Percentiles rank a stretch among this genome's conserved stretches.
phyloP scores from a whole-genome alignment of 2,113 vertebrate genomes.

The Dascyllus trimaculatus region DNA sequence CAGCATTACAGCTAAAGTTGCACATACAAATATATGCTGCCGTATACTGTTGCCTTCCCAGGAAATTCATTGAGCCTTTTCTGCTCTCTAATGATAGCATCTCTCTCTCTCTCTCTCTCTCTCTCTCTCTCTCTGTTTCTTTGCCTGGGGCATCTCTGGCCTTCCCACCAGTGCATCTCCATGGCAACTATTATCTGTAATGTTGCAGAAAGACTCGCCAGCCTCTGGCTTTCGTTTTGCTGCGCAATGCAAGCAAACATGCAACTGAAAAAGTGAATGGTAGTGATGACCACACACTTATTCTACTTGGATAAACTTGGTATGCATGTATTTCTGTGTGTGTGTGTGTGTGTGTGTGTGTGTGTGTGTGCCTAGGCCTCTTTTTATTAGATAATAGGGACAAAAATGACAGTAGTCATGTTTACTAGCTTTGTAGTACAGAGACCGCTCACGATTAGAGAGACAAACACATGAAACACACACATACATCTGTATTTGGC shows the following conservation, averaged over 20 bases:
- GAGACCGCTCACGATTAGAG: too few relatives aligned
- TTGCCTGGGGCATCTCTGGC: constrained; percentile 60
- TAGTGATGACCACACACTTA: neutral
- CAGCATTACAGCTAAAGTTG: neutral
- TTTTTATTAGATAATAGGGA: too few relatives aligned
- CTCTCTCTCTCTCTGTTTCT: constrained; percentile 33
- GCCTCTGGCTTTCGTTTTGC: constrained; percentile 33
- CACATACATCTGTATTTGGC: too few relatives aligned
- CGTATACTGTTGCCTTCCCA: constrained; percentile 31
- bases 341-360: too few relatives aligned
- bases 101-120: constrained; percentile 35
- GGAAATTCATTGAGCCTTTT: constrained; percentile 62
- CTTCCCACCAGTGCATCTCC: constrained; percentile 74
- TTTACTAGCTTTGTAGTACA: too few relatives aligned
- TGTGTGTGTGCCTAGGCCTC: too few relatives aligned
- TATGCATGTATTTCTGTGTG: too few relatives aligned
- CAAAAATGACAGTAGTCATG: too few relatives aligned
- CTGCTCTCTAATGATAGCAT: constrained; percentile 53
- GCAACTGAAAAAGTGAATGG: neutral
- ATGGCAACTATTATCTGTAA: constrained; percentile 77
- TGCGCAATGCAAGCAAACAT: constrained; percentile 46
- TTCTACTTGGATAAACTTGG: neutral
- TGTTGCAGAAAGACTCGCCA: constrained; percentile 66
- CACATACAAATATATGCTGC: neutral
- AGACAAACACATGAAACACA: too few relatives aligned